Evolutionary conservation across 2,888 invertebrate species (phyloP), one percentile per base, ranked within the genome.

Genomic region (Balanococcus diminutus): DNA sequence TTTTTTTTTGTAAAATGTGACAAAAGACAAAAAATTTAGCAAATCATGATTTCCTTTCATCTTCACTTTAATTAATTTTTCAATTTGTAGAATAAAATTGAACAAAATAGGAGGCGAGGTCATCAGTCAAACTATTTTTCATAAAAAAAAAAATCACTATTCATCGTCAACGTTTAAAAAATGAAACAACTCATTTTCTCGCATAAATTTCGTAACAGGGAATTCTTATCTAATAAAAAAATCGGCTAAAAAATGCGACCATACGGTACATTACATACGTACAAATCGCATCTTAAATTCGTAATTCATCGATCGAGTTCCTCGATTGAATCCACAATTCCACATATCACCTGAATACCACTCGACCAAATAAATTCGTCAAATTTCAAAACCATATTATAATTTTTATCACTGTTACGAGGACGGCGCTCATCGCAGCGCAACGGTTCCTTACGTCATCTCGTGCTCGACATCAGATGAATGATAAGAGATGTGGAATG

Each of bases 401-500:
- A 61, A 22, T 67, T 67, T 67, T 67, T 28, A 67, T 28, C 67
- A 67, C 67, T 19, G 51, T 14, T 67, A 28, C 61, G 28, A 28
- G 11, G 11, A 28, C 61, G 3, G 28, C 25, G 67, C 28, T 8
- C 28, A 5, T 22, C n/a, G 46, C 46, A 22, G 2, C 2, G 67
- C 67, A 28, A 28, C 25, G 67, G 67, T 67, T 67, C 28, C 22
- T 67, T 67, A 67, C 67, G 67, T 67, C 67, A 67, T 67, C 16
- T 56, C 3, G 56, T 9, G 8, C 56, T 67, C 67, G 67, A 67
- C 28, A 67, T 28, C 28, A 28, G 28, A 67, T 67, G 16, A 67
- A 67, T 67, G 67, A 67, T 67, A 67, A 67, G 16, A 67, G 16
- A 67, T 28, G 56, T 8, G 28, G 28, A 22, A 56, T 67, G 19